Percentiles rank a stretch among this genome's conserved stretches.
phyloP scores from a whole-genome alignment of 2,797 vertebrate species.

The Spea hammondii region DNA sequence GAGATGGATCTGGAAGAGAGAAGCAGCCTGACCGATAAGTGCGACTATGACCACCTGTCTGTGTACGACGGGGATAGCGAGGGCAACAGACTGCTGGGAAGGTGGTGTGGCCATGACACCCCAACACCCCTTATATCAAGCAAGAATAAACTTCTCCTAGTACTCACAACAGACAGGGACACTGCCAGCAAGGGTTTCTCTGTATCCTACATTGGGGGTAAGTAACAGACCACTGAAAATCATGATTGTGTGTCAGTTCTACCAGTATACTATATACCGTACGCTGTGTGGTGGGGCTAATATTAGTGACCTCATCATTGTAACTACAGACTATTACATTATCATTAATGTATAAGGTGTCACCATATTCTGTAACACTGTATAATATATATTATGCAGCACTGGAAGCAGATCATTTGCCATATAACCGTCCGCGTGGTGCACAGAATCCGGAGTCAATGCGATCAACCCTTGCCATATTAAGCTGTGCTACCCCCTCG shows the following conservation, averaged over 20 bases:
- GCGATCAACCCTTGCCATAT: too few species aligned
- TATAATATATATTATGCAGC: too few species aligned
- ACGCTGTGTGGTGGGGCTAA: neutral
- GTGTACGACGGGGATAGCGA: constrained; percentile 81
- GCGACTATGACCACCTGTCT: constrained; percentile 85
- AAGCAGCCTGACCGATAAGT: constrained; percentile 80
- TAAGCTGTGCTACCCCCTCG: too few species aligned
- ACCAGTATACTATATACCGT: neutral
- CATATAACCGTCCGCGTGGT: too few species aligned
- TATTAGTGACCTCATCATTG: neutral
- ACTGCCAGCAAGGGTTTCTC: constrained; percentile 82
- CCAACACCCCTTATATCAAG: constrained; percentile 75
- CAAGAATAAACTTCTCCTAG: constrained; percentile 81
- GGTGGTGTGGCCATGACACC: constrained; percentile 84
- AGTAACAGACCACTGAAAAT: constrained; percentile 39
- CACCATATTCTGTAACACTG: too few species aligned
- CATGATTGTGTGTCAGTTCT: too few species aligned
- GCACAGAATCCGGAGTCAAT: too few species aligned
- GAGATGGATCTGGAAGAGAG: constrained; percentile 87
- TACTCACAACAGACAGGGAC: constrained; percentile 86
- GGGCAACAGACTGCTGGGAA: constrained; percentile 74
- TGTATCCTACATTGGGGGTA: constrained; percentile 86
- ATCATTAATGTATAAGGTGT: neutral
- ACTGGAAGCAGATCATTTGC: too few species aligned
- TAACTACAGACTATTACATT: neutral